Conservation (phyloP, 1,140 invertebrate genomes). For the Drosophila obscura region DNA sequence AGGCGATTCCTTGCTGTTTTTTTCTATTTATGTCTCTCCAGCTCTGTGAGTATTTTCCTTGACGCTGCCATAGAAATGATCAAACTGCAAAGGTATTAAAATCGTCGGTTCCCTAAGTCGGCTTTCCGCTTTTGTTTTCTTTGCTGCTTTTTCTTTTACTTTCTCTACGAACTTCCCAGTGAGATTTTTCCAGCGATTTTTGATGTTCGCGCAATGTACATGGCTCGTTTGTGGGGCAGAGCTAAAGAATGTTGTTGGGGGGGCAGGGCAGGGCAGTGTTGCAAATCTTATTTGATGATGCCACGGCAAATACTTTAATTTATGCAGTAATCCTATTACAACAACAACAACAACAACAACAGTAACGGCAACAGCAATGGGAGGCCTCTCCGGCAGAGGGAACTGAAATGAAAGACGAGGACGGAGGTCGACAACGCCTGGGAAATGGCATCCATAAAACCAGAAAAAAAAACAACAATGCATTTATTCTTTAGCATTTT, state of each 20-base stretch:
- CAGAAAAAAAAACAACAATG: constrained; percentile 47
- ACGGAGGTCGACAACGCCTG: constrained; percentile 15
- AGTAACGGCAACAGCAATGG: constrained; percentile 39
- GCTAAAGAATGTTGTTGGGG: constrained; percentile 10
- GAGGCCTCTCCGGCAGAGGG: constrained; percentile 18
- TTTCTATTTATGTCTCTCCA: too few relatives aligned
- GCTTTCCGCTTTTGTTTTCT: constrained; percentile 15
- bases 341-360: constrained; percentile 46
- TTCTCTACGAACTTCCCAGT: too few relatives aligned
- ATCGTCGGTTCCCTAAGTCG: too few relatives aligned
- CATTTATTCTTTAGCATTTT: constrained; percentile 42
- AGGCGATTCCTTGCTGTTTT: too few relatives aligned
- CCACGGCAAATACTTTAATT: constrained; percentile 78
- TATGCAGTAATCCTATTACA: constrained; percentile 81
- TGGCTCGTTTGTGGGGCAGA: constrained; percentile 39
- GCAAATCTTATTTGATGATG: constrained; percentile 80
- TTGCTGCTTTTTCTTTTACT: constrained; percentile 28
- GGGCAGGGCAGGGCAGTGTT: constrained; percentile 29
- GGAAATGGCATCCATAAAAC: constrained; percentile 56
- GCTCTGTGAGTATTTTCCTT: too few relatives aligned
- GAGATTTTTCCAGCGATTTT: constrained; percentile 71
- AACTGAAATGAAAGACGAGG: not conserved
- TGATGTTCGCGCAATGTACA: constrained; percentile 72
- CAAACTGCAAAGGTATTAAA: too few relatives aligned
- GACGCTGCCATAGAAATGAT: too few relatives aligned